These are phyloP conservation scores for Coecobrya sp. DNA, from an alignment of 2,888 invertebrate species.

Conservation along the genomic window DNA sequence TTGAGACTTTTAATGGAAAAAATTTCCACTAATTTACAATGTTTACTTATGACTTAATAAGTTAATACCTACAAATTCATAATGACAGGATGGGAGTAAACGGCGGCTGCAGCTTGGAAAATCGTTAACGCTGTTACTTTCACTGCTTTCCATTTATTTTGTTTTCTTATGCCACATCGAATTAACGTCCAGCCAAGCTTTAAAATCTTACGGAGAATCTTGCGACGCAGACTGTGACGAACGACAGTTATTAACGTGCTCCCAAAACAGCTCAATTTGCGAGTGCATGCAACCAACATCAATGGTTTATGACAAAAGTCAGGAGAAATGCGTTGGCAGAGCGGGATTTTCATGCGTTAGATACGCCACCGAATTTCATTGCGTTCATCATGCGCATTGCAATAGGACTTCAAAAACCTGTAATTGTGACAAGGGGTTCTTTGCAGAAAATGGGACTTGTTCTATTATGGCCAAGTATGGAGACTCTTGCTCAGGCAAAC, in stretches of 20 bases:
- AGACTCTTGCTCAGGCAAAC: slow-evolving; percentile 75
- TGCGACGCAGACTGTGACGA: slow-evolving; percentile 83
- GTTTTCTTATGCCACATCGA: slow-evolving; percentile 37
- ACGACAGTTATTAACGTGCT: slow-evolving; percentile 74
- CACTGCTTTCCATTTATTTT: not conserved
- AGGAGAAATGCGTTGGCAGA: slow-evolving; percentile 69
- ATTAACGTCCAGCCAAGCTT: slow-evolving; percentile 68
- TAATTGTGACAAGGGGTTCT: slow-evolving; percentile 77
- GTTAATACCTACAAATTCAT: slow-evolving; percentile 41
- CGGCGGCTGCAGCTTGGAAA: slow-evolving; percentile 8
- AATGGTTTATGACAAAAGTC: slow-evolving; percentile 73
- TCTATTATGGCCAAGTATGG: slow-evolving; percentile 79
- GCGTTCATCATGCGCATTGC: slow-evolving; percentile 73
- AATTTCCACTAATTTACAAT: slow-evolving; percentile 63
- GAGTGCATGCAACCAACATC: slow-evolving; percentile 79
- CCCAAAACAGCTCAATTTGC: slow-evolving; percentile 74
- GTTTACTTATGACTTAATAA: slow-evolving; percentile 64
- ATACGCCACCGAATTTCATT: slow-evolving; percentile 67
- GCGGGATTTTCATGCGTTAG: slow-evolving; percentile 70
- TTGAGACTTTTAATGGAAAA: slow-evolving; percentile 42
- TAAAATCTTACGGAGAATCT: slow-evolving; percentile 77
- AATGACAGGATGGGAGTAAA: slow-evolving; percentile 26
- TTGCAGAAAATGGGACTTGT: slow-evolving; percentile 81
- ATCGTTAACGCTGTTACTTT: slow-evolving; percentile 1
- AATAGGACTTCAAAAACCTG: slow-evolving; percentile 60